Evolutionary conservation across 1,140 invertebrate genomes (phyloP).

Genomic region (Temnothorax longispinosus): DNA sequence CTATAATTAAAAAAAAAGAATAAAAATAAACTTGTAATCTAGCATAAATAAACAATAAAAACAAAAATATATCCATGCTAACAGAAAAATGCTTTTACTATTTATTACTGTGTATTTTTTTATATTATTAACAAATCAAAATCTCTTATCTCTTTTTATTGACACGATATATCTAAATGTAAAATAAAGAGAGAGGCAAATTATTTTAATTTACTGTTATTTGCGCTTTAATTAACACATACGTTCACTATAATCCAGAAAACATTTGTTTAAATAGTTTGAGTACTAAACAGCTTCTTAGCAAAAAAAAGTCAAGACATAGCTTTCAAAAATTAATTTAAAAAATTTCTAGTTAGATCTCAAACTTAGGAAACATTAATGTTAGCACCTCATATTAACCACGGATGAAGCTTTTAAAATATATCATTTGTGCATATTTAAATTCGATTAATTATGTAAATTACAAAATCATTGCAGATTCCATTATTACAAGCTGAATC

Average conservation of each 20-base stretch:
- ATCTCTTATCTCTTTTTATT: slow-evolving; percentile 14
- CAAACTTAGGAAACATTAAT: background rate
- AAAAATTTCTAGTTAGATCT: slow-evolving; percentile 2
- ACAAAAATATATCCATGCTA: background rate
- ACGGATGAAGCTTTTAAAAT: background rate
- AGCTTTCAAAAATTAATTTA: background rate
- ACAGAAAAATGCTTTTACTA: slow-evolving; percentile 21
- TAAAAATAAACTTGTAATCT: background rate
- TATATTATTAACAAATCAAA: slow-evolving; percentile 8
- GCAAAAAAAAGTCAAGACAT: background rate
- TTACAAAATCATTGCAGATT: slow-evolving; percentile 76
- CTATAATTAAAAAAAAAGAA: background rate
- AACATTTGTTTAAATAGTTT: background rate
- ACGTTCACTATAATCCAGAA: background rate
- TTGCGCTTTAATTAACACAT: background rate
- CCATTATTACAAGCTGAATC: slow-evolving; percentile 85
- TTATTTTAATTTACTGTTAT: slow-evolving; percentile 12
- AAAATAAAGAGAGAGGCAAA: background rate
- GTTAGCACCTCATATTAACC: background rate
- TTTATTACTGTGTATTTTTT: slow-evolving; percentile 3
- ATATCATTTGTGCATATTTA: background rate
- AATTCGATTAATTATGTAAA: background rate
- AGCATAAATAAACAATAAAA: background rate
- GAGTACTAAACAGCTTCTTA: background rate
- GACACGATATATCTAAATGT: background rate